Evolutionary conservation across 2,888 invertebrate genomes (phyloP), one percentile per base, ranked within the genome.

Genomic region (Drosophila pullipes): DNA sequence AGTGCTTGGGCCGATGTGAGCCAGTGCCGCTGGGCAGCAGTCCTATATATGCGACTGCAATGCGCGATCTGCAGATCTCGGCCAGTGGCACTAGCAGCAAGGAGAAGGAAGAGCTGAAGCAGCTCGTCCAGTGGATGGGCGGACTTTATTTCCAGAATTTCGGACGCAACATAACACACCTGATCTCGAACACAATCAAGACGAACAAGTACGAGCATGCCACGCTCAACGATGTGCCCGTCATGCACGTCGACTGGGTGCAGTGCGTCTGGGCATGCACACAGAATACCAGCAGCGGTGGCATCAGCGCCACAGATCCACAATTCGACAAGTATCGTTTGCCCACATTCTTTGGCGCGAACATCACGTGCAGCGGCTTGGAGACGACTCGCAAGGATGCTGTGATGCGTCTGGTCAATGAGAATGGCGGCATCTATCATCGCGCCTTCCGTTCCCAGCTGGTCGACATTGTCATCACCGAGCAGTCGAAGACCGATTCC

Each of bases 201-300:
- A 96, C 97, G 0, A 95, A 95, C 66, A 97, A 97, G 93, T 97
- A 97, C 92, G 95, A 96, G 93, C 97, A 93, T 63, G 94, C 93
- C 3, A 91, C 91, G 1, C 74, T 93, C 6, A 91, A 91, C 63
- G 90, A 81, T 5, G 95, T 96, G 69, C 96, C 96, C 37, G 94
- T 98, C 13, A 96, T 98, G 96, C 94, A 95, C 6, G 95, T 95
- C 11, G 94, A 95, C 22, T 99, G 98, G 98, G 94, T 99, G 0
- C 94, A 96, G 41, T 95, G 95, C 0, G 96, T 98, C 0, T 99
- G 98, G 98, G 94, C 96, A 18, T 94, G 94, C 3, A 96, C 97
- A 62, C 94, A 96, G 52, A 93, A 61, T 92, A 54, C 50, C 33
- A 22, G 18, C 28, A 30, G 16, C 30, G 50, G 9, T 61, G 95